Base-by-base conservation (phyloP, 2,888 invertebrate genomes). In the Drosophila glabriapex region DNA sequence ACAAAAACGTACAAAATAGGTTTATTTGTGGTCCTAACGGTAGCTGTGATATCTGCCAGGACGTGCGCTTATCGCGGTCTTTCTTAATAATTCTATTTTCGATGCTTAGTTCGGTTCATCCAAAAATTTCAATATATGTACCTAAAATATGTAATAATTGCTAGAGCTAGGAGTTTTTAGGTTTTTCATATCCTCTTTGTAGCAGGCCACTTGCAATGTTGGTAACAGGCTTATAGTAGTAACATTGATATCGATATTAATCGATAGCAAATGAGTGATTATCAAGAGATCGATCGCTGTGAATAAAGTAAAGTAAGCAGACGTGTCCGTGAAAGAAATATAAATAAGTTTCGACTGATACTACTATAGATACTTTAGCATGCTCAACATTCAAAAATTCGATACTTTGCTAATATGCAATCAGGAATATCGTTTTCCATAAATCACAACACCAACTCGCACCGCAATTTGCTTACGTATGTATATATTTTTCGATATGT, bases 21-120 rank as follows among this genome's bases (percentile, higher is more conserved):
- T 90, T 85, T 85, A 80, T 90, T 88, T 88, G 88, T 56, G 85
- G 80, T 76, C 67, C 54, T 82, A 78, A 82, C 80, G 58, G 43
- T 1, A 55, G 70, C 64, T 62, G 68, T 76, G 82, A 81, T 84
- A 72, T 58, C 29, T 22, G 31, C 6, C 22, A 31, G 31, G 41
- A 31, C 12, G 16, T 43, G 56, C 14, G 14, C 33, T 19, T 33
- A 28, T n/a, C n/a, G 10, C 5, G 10, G 4, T 29, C 1, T n/a
- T 22, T 58, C 29, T 22, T 16, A 14, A 29, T 25, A 4, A 3
- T n/a, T 16, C 16, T 9, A 0, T 28, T 22, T 56, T 33, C 2
- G 22, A 22, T 22, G 22, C 43, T 2, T 22, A 22, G 5, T 22
- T 43, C 12, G 6, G 12, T 43, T 43, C 12, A 43, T 43, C 6